These are phyloP conservation scores for Hetaerina titia DNA, from an alignment of 2,888 invertebrate species.

Conservation along the genomic window DNA sequence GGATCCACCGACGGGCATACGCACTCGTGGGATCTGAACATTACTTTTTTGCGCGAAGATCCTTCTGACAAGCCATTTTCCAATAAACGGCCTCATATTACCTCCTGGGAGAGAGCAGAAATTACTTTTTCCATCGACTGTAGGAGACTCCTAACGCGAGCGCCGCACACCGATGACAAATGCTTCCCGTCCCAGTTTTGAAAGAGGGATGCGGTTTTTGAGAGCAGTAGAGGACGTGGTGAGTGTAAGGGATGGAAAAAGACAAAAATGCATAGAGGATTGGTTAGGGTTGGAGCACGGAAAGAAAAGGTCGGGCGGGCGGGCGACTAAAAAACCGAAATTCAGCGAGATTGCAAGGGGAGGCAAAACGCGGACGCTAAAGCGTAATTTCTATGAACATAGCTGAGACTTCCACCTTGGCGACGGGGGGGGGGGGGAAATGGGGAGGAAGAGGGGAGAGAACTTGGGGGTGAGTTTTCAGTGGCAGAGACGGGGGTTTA, in stretches of 20 bases:
- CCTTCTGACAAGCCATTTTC: background rate
- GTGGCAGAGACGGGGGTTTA: no score
- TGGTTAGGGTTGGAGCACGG: background rate
- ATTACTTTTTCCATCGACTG: background rate
- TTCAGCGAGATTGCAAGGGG: background rate
- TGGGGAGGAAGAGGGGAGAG: no score
- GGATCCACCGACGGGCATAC: background rate
- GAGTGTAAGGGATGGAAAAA: no score
- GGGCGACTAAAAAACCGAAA: background rate
- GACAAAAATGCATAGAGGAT: no score
- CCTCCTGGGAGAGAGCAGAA: background rate
- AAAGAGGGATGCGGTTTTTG: background rate
- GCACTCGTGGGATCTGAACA: background rate
- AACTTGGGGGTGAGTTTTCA: no score
- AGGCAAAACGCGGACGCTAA: background rate
- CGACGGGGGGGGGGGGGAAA: no score
- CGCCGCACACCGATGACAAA: background rate
- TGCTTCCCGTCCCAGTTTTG: conserved; percentile 1
- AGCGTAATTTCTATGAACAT: no score
- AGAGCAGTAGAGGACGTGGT: background rate
- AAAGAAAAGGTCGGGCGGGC: background rate
- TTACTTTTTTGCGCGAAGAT: background rate
- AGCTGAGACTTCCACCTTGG: no score
- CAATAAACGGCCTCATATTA: conserved; percentile 23
- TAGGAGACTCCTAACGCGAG: background rate